Evolutionary conservation across 2,113 vertebrate genomes (phyloP).

Genomic region (Atherinomorus stipes): DNA sequence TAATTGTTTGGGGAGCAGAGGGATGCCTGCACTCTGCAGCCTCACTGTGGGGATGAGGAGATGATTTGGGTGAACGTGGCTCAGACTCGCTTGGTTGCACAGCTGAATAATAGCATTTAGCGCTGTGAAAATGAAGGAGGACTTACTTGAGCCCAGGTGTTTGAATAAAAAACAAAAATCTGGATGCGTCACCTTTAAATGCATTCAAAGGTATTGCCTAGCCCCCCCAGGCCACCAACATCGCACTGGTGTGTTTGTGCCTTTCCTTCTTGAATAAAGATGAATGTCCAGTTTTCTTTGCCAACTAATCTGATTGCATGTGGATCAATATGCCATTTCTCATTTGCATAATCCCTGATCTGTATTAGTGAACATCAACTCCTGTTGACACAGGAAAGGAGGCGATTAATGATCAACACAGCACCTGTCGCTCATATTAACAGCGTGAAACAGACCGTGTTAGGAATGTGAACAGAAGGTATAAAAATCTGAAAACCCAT

Average conservation of each 20-base stretch:
- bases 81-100: constrained; percentile 56
- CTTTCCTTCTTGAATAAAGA: not conserved
- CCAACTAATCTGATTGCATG: constrained; percentile 26
- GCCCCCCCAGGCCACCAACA: not conserved
- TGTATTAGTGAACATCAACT: constrained; percentile 22
- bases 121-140: constrained; percentile 52
- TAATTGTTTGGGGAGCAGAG: constrained; percentile 82
- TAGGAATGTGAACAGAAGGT: not conserved
- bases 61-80: constrained; percentile 44
- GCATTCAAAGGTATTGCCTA: constrained; percentile 5
- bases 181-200: not conserved
- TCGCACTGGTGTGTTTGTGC: not conserved
- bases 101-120: constrained; percentile 61
- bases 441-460: not conserved
- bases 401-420: constrained; percentile 4
- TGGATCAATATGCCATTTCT: constrained; percentile 39
- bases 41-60: constrained; percentile 43
- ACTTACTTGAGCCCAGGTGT: constrained; percentile 42
- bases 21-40: constrained; percentile 56
- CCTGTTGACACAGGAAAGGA: constrained; percentile 40
- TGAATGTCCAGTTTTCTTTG: not conserved
- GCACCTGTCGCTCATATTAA: constrained; percentile 12
- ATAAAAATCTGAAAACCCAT: not conserved
- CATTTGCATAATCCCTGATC: constrained; percentile 48
- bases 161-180: not conserved